Base-by-base conservation (phyloP, 1,140 invertebrate species). In the Plodia interpunctella region DNA sequence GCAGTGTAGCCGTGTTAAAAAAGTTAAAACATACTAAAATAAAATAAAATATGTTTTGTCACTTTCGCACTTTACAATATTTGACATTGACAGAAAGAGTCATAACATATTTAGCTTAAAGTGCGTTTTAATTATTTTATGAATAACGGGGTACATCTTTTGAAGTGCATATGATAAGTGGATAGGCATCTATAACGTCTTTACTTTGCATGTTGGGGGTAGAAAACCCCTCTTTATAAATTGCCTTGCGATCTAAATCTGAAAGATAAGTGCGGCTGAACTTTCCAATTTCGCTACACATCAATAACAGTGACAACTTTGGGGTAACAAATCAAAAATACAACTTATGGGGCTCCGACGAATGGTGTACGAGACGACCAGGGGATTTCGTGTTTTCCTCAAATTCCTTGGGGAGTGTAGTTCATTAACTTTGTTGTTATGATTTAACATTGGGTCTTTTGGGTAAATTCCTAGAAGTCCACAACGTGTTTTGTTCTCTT, bases 201-300 rank as follows among this genome's bases (percentile, higher is more conserved):
- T 35, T 5, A 35, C 2, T 35, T 35, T 3, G 9, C 9, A 9
- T 5, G 32, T 13, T 25, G 68, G 78, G 82, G 83, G 80, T 74
- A 67, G 74, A 72, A 76, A 76, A 74, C 78, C 72, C 76, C 68
- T 70, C 72, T 79, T 86, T 87, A 87, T 87, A 88, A 87, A 87
- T 88, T 85, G 83, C 80, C 78, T 68, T 62, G 81, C 83, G 86
- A 88, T 88, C 86, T 88, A 82, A 83, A 88, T 87, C 83, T 88
- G 64, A 75, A 71, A 87, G 86, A 88, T 87, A 88, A 88, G 80
- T 83, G 75, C 74, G 75, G 62, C 82, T 85, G 78, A 87, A 87
- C 84, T 85, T 87, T 87, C 86, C 86, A 88, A 88, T 88, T 87
- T 80, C 79, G 81, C 76, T 71, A 86, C 85, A 85, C 84, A 88